Base-by-base conservation (phyloP, 2,797 vertebrate genomes). In the Dermochelys coriacea region DNA sequence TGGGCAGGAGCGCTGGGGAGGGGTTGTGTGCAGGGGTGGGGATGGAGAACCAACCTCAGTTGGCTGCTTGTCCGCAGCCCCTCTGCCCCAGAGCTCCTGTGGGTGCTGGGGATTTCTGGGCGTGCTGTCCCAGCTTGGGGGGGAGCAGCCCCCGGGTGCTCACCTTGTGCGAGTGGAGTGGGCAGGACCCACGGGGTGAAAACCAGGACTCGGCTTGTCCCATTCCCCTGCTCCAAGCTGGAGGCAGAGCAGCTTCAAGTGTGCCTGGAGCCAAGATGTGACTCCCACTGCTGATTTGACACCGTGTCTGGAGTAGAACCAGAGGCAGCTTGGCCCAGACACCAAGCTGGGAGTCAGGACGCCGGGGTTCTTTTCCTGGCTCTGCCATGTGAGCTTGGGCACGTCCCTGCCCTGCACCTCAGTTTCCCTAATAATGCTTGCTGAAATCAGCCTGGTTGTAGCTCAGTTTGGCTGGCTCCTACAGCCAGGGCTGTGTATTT, bases 91-190 rank as follows among this genome's bases (percentile, higher is more conserved):
- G 57, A 31, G 34, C 16, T 64, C 61, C 34, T 4, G 2, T 34
- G 61, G 61, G 8, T 4, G 4, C 7, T 8, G 61, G 31, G 16
- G 16, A n/a, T 64, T 18, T n/a, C 16, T n/a, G 29, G 57, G 57
- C 15, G 3, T 1, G n/a, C 1, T 47, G 37, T 41, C 37, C 25
- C 2, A 1, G 79, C 3, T 31, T 3, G 41, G 31, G 29, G 14
- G 59, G 78, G 47, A 34, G 78, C 15, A 64, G 31, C 31, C 59
- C 15, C 59, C 4, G 16, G 3, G 16, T 34, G 34, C 61, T 64
- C 34, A 5, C 15, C 34, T 34, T 34, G 1, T n/a, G 34, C 1
- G 8, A 16, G 12, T 31, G 41, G 55, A 23, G 15, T 45, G 57
- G 51, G 84, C 49, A 78, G 14, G 57, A 10, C 82, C 41, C 10